A percentile compares a stretch with the other conserved stretches of the same genome.
Evolutionary conservation across 2,797 vertebrate genomes (phyloP).

Genomic region (Graptemys geographica): DNA sequence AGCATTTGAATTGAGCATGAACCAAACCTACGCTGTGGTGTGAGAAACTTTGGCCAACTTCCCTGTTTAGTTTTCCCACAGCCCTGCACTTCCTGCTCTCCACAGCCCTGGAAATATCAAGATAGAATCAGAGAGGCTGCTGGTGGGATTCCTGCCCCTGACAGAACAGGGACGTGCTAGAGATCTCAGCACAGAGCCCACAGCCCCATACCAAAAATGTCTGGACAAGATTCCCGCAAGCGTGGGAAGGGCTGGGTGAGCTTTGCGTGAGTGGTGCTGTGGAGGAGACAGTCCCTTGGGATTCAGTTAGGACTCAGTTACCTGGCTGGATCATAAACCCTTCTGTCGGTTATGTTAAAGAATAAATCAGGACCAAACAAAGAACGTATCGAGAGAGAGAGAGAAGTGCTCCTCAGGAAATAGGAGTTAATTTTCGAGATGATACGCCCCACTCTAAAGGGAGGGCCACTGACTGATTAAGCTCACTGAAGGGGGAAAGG

Average conservation of each 20-base stretch:
- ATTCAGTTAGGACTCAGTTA: not conserved
- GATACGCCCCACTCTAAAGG: not conserved
- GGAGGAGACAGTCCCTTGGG: not conserved
- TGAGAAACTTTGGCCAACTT: slow-evolving; percentile 52
- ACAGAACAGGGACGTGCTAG: slow-evolving; percentile 52
- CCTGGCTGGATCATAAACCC: not conserved
- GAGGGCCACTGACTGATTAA: slow-evolving; percentile 23
- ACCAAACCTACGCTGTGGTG: slow-evolving; percentile 28
- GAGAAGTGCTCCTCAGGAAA: not conserved
- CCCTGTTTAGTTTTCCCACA: slow-evolving; percentile 75
- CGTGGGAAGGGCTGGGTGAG: not conserved
- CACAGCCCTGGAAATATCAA: not conserved
- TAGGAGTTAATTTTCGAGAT: not conserved
- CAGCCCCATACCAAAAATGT: not conserved
- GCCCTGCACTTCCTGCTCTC: slow-evolving; percentile 62
- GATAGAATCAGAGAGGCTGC: slow-evolving; percentile 52
- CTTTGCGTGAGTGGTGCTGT: not conserved
- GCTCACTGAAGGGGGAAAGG: slow-evolving; percentile 80
- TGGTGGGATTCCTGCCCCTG: slow-evolving; percentile 8
- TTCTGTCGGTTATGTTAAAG: not conserved
- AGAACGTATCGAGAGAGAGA: not conserved
- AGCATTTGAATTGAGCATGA: not conserved
- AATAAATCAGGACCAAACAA: not conserved
- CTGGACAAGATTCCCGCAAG: not conserved
- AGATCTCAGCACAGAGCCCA: not conserved